A percentile compares a stretch with the other conserved stretches of the same genome.
These are phyloP conservation scores for Crossaster papposus DNA, from an alignment of 53 echinoderm and acorn worm genomes.

Conservation along the genomic window DNA sequence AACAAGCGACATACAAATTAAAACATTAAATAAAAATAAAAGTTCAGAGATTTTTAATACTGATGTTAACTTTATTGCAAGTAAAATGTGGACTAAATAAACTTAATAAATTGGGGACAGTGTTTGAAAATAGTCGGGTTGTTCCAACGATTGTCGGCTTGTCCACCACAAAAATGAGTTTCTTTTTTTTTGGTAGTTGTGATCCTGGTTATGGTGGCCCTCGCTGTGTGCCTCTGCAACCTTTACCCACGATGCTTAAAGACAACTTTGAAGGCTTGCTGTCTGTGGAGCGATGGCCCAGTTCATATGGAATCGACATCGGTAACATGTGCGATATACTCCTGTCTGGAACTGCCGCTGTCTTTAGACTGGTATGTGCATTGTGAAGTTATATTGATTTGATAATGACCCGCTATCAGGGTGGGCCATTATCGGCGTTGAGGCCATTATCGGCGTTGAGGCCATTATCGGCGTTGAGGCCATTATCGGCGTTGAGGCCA, in stretches of 20 bases:
- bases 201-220: constrained; percentile 76
- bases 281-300: constrained; percentile 61
- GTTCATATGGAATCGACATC: constrained; percentile 61
- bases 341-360: constrained; percentile 81
- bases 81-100: too few species aligned
- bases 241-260: constrained; percentile 72
- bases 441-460: too few species aligned
- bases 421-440: too few species aligned
- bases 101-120: too few species aligned
- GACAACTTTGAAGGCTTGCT: constrained; percentile 74
- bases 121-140: too few species aligned
- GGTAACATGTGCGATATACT: constrained; percentile 76
- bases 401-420: neutral
- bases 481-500: too few species aligned
- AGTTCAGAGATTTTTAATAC: too few species aligned
- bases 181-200: constrained; percentile 64
- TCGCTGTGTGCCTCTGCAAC: constrained; percentile 73
- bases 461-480: too few species aligned
- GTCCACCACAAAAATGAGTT: neutral
- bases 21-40: too few species aligned
- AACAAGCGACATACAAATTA: too few species aligned
- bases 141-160: too few species aligned
- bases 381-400: neutral
- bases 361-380: constrained; percentile 77
- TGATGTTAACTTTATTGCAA: too few species aligned